Evolutionary conservation across 1,140 invertebrate genomes (phyloP).

Genomic region (Galleria mellonella): DNA sequence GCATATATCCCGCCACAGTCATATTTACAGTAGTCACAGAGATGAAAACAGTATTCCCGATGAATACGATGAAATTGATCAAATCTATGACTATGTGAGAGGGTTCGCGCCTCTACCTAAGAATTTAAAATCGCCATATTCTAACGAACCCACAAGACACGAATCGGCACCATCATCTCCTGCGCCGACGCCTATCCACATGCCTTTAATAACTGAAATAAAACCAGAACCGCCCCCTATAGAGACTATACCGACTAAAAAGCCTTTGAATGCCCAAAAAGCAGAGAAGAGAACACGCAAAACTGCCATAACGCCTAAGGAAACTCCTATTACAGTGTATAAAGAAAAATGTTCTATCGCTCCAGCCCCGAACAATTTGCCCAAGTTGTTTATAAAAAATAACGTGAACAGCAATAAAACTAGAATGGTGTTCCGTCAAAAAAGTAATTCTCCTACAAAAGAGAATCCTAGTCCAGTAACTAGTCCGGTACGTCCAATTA

Average conservation of each 20-base stretch:
- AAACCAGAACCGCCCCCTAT: constrained; percentile 92
- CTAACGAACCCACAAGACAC: constrained; percentile 63
- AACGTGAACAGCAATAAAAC: constrained; percentile 78
- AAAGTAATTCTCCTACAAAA: constrained; percentile 83
- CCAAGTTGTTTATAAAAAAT: constrained; percentile 87
- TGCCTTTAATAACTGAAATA: constrained; percentile 75
- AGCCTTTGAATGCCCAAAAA: constrained; percentile 74
- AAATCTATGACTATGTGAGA: constrained; percentile 96
- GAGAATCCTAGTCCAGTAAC: constrained; percentile 78
- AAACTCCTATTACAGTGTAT: constrained; percentile 75
- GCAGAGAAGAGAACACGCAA: constrained; percentile 81
- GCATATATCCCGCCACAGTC: constrained; percentile 62
- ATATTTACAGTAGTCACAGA: constrained; percentile 70
- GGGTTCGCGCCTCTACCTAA: constrained; percentile 93
- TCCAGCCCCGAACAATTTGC: constrained; percentile 65
- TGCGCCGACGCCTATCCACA: constrained; percentile 70
- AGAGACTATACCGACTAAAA: constrained; percentile 91
- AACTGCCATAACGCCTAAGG: constrained; percentile 64
- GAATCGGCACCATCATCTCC: constrained; percentile 68
- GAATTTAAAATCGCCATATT: constrained; percentile 82
- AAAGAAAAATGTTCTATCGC: constrained; percentile 69
- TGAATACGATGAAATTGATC: constrained; percentile 97
- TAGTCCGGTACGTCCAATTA: constrained; percentile 70
- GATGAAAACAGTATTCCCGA: constrained; percentile 77
- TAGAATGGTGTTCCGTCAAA: constrained; percentile 80